phyloP scores from a whole-genome alignment of 2,888 invertebrate genomes.

The Dryocosmus kuriphilus region DNA sequence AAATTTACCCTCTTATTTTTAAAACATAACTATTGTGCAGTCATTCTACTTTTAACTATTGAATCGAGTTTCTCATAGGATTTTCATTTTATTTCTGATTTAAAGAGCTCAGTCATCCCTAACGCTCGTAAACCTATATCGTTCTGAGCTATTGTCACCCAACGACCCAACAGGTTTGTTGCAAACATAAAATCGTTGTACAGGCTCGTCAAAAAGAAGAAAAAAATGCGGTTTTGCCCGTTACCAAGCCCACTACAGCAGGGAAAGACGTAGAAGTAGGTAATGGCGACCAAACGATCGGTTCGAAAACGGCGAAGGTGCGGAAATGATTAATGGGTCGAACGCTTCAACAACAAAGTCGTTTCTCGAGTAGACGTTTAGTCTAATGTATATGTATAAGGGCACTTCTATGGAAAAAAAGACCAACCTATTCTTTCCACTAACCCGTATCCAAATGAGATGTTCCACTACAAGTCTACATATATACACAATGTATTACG shows the following conservation, averaged over 20 bases:
- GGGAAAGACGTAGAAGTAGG: slow-evolving; percentile 10
- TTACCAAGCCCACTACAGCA: slow-evolving; percentile 18
- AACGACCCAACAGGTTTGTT: slow-evolving; percentile 11
- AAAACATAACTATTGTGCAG: no score
- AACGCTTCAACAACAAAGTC: slow-evolving; percentile 36
- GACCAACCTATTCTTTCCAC: slow-evolving; percentile 13
- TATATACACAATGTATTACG: slow-evolving; percentile 15
- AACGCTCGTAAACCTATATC: slow-evolving; percentile 3
- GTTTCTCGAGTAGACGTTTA: slow-evolving; percentile 39
- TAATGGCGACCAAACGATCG: slow-evolving; percentile 35
- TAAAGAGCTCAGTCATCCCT: background rate
- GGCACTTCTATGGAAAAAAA: slow-evolving; percentile 21
- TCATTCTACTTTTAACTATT: background rate
- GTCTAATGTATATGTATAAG: slow-evolving; percentile 32
- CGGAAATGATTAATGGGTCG: slow-evolving; percentile 41
- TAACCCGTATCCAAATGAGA: slow-evolving; percentile 24
- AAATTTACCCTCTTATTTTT: no score
- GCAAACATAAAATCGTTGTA: slow-evolving; percentile 8
- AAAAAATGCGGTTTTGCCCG: slow-evolving; percentile 23
- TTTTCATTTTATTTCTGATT: background rate
- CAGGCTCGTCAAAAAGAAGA: slow-evolving; percentile 4
- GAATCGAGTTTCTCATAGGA: background rate
- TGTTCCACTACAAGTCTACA: slow-evolving; percentile 21
- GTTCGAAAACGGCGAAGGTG: slow-evolving; percentile 36
- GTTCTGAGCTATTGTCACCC: slow-evolving; percentile 1